Base-by-base conservation (phyloP, 2,797 vertebrate species). In the Siniperca undulata region DNA sequence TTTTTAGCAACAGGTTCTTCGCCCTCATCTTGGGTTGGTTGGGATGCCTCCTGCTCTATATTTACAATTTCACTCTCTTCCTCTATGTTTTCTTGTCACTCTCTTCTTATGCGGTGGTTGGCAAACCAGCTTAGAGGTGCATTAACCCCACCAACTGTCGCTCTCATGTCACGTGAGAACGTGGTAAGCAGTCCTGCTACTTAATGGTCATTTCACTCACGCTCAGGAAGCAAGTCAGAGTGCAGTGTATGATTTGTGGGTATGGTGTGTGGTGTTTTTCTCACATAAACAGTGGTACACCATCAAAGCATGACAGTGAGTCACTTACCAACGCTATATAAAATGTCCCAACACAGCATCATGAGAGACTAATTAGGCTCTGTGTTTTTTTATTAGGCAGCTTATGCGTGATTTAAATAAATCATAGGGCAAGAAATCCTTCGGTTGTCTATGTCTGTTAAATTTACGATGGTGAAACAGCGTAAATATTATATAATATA, bases 261-360 rank as follows among this genome's bases (percentile, higher is more conserved):
- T 56, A 16, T 34, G 8, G 27, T 36, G 12, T 36, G 59, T 22
- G 38, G 50, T 22, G 50, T 60, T 62, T 62, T 74, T 44, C n/a
- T 40, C 3, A 1, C n/a, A 22, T 30, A 42, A 71, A 19, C 34
- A 7, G 5, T 14, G 17, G 17, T 40, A 56, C 50, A 5, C 24
- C 81, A 71, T 79, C 59, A 68, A 46, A 69, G 61, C 42, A 52
- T 40, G 7, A 56, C 36, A 19, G 22, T 77, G 61, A 83, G 44
- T 60, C 67, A 68, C 19, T 42, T 24, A 36, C 13, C 12, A 44
- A 6, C 4, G 10, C 38, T 50, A 7, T 20, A 44, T 46, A 9
- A 61, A 75, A 58, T 69, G 55, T 70, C 46, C 73, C 44, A 86
- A 38, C 78, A 46, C 22, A 52, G n/a, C 61, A 52, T 80, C 50